phyloP scores from a whole-genome alignment of 2,113 vertebrate species.

The Leucoraja erinaceus region DNA sequence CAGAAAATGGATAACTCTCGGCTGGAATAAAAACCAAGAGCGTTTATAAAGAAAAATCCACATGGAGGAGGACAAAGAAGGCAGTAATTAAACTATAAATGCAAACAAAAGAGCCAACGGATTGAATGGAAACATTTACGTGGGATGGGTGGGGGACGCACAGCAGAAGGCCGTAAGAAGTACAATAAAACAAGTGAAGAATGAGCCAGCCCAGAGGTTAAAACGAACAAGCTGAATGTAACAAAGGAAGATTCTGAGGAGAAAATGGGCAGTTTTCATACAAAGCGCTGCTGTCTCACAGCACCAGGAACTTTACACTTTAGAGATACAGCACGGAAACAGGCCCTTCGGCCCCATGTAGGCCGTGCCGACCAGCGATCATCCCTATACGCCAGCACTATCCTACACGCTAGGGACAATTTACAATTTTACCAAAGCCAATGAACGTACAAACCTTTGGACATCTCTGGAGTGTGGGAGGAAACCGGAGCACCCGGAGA shows the following conservation, averaged over 20 bases:
- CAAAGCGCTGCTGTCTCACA: too few species aligned
- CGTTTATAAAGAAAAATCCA: background rate
- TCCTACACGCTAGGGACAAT: too few species aligned
- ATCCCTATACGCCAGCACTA: too few species aligned
- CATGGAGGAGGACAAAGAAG: background rate
- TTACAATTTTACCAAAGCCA: too few species aligned
- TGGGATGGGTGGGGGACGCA: background rate
- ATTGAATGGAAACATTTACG: background rate
- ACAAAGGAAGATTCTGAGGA: background rate
- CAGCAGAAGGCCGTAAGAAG: background rate
- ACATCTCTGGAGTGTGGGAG: too few species aligned
- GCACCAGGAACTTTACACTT: too few species aligned
- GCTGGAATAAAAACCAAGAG: background rate
- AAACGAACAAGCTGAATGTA: background rate
- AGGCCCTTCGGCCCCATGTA: too few species aligned
- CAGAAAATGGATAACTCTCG: background rate
- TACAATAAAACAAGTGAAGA: background rate
- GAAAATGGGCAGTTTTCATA: background rate
- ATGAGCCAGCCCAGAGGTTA: background rate
- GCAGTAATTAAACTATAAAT: background rate
- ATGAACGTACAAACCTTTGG: too few species aligned
- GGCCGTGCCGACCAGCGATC: too few species aligned
- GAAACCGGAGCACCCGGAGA: too few species aligned
- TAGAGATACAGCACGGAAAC: too few species aligned
- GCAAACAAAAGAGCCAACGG: background rate